phyloP scores from a whole-genome alignment of 2,797 vertebrate genomes.

The Scolopax rusticola region DNA sequence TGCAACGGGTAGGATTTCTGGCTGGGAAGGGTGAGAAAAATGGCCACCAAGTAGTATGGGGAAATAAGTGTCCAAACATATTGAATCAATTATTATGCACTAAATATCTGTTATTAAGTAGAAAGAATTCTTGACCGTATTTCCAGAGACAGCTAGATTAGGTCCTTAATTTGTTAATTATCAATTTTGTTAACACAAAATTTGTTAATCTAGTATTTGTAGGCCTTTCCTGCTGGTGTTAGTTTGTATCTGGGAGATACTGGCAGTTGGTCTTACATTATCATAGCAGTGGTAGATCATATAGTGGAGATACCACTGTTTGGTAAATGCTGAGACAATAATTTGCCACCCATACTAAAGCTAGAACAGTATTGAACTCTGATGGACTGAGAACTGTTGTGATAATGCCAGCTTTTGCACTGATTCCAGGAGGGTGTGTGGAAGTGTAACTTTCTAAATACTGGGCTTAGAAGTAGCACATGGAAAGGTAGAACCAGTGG shows the following conservation, averaged over 20 bases:
- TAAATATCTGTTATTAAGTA: not conserved
- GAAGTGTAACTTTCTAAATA: not conserved
- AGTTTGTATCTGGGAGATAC: not conserved
- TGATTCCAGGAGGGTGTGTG: not conserved
- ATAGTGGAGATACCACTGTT: not conserved
- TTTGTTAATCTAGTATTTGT: not conserved
- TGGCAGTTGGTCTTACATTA: not conserved
- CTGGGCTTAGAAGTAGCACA: not conserved
- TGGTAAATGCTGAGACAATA: not conserved
- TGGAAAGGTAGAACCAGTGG: not conserved
- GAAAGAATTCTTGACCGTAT: not conserved
- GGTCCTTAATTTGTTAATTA: not conserved
- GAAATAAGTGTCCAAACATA: not conserved
- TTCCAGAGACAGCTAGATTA: not conserved
- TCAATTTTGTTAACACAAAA: not conserved
- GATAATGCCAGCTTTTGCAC: not conserved
- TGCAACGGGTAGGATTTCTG: not conserved
- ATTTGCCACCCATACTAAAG: not conserved
- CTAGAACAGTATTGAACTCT: not conserved
- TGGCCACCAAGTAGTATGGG: not conserved
- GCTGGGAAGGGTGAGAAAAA: not conserved
- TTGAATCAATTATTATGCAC: not conserved
- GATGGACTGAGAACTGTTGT: constrained; percentile 16
- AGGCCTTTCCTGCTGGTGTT: not conserved
- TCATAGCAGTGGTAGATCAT: not conserved